Conservation (phyloP, 2,797 vertebrate genomes). For the Hyperoplus immaculatus region DNA sequence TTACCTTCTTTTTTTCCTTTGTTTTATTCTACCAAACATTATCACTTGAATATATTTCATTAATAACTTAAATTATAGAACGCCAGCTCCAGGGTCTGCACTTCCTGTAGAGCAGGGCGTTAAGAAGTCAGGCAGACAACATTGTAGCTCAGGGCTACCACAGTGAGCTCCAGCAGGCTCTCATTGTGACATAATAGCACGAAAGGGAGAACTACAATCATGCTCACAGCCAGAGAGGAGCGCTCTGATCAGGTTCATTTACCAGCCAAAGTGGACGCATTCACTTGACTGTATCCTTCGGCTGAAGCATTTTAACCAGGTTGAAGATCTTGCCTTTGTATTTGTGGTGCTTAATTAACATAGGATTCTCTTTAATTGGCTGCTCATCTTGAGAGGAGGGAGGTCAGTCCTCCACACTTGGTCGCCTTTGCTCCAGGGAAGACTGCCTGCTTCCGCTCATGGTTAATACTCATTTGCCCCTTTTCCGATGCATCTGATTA, state of each 20-base stretch:
- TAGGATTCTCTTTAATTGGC: constrained; percentile 57
- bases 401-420: constrained; percentile 13
- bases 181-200: background rate
- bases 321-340: constrained; percentile 44
- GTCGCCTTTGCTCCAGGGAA: constrained; percentile 53
- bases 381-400: constrained; percentile 43
- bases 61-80: background rate
- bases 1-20: background rate
- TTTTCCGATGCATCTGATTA: constrained; percentile 52
- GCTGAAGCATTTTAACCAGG: constrained; percentile 31
- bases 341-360: constrained; percentile 65
- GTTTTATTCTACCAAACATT: background rate
- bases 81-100: background rate
- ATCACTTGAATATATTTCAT: background rate
- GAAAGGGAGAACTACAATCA: background rate
- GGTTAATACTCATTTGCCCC: constrained; percentile 51
- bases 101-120: constrained; percentile 2
- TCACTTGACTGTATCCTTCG: background rate
- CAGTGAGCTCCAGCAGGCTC: background rate
- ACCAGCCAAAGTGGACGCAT: background rate
- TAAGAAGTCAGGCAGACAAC: background rate
- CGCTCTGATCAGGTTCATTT: constrained; percentile 35
- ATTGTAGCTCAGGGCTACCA: constrained; percentile 2
- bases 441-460: constrained; percentile 48
- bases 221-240: constrained; percentile 7